Percentiles rank a stretch among this genome's conserved stretches.
phyloP scores from a whole-genome alignment of 2,888 invertebrate genomes.

The Acrocyrtus sp. region DNA sequence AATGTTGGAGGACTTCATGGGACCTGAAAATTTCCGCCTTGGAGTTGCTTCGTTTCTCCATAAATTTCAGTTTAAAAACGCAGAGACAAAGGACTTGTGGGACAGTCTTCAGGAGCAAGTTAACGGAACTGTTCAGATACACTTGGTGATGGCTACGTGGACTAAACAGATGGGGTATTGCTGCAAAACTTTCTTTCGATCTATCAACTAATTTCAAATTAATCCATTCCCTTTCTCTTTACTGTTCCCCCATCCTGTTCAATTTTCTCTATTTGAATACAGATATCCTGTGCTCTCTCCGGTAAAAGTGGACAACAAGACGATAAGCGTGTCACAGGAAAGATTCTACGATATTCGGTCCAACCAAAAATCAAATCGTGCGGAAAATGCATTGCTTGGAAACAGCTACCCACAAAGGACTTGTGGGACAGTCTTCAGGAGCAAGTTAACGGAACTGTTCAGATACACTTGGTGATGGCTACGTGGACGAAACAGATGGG shows the following conservation, averaged over 20 bases:
- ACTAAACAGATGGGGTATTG: conserved; percentile 86
- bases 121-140: conserved; percentile 66
- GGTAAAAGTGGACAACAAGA: conserved; percentile 8
- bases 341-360: conserved; percentile 45
- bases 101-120: conserved; percentile 73
- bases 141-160: conserved; percentile 86
- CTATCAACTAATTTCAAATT: too few relatives aligned
- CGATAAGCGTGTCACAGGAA: conserved; percentile 28
- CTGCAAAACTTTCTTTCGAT: too few relatives aligned
- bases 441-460: conserved; percentile 67
- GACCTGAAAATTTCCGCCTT: conserved; percentile 75
- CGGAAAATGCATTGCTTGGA: too few relatives aligned
- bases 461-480: conserved; percentile 76
- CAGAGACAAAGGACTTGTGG: conserved; percentile 82
- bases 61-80: conserved; percentile 77
- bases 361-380: too few relatives aligned
- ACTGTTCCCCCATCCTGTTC: too few relatives aligned
- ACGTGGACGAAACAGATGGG: conserved; percentile 94
- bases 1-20: conserved; percentile 87
- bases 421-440: conserved; percentile 76
- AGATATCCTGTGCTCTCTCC: conserved; percentile 64
- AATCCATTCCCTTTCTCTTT: too few relatives aligned
- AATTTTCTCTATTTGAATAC: too few relatives aligned
- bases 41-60: conserved; percentile 81
- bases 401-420: conserved; percentile 69